Conservation (phyloP, 2,888 invertebrate genomes). For the Cosmorhoe ocellata region DNA sequence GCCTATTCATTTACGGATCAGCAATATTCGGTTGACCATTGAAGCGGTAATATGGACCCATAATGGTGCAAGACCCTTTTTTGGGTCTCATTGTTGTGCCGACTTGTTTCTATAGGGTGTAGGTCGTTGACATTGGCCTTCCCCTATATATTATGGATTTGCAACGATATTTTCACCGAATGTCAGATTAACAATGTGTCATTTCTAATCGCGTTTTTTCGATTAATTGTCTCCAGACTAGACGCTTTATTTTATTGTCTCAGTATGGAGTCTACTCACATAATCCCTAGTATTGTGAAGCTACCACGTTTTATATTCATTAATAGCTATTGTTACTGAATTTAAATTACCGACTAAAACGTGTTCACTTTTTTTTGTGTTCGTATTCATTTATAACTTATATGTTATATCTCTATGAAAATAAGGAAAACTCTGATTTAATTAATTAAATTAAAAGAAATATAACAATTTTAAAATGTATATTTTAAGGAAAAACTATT, state of each 20-base stretch:
- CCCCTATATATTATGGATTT: slow-evolving; percentile 68
- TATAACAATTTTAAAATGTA: no score
- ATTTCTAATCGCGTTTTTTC: slow-evolving; percentile 60
- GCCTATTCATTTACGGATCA: slow-evolving; percentile 53
- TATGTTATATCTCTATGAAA: no score
- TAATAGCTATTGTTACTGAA: not conserved
- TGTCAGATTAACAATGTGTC: slow-evolving; percentile 71
- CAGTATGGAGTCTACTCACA: no score
- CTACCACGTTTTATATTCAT: slow-evolving; percentile 42
- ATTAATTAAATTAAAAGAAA: not conserved
- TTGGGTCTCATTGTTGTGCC: slow-evolving; percentile 66
- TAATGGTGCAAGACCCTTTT: slow-evolving; percentile 74
- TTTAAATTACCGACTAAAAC: not conserved
- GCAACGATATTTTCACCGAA: slow-evolving; percentile 67
- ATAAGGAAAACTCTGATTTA: not conserved
- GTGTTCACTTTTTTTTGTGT: no score
- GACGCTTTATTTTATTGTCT: slow-evolving; percentile 38
- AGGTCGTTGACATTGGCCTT: slow-evolving; percentile 79
- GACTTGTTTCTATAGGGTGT: slow-evolving; percentile 56
- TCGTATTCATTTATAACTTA: no score
- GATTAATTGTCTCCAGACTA: slow-evolving; percentile 42
- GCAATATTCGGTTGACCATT: slow-evolving; percentile 63
- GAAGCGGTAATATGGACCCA: slow-evolving; percentile 67
- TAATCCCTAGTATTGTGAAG: slow-evolving; percentile 47
- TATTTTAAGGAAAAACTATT: no score